Evolutionary conservation across 2,113 vertebrate species (phyloP).

Genomic region (Nycticorax nycticorax): DNA sequence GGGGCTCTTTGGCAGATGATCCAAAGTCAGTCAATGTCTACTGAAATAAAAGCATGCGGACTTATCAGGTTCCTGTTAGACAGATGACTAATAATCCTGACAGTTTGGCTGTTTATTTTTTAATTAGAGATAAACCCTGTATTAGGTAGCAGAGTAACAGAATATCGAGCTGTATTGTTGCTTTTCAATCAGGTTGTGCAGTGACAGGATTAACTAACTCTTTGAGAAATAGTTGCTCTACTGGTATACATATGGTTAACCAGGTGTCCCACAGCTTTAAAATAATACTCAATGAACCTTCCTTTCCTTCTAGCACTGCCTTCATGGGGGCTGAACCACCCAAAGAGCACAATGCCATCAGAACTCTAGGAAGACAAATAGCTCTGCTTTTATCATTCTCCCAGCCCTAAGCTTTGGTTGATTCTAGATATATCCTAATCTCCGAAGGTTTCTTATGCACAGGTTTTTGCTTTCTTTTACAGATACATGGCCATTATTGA

Average conservation of each 20-base stretch:
- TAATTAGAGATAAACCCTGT: not conserved
- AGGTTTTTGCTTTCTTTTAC: slow-evolving; percentile 7
- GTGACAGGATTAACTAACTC: not conserved
- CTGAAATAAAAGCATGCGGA: not conserved
- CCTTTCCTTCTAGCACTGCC: not conserved
- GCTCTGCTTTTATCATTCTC: not conserved
- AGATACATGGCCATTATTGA: slow-evolving; percentile 99
- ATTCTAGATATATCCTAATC: not conserved
- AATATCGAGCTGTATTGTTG: not conserved
- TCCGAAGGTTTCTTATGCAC: not conserved
- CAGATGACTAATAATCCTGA: not conserved
- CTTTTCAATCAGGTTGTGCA: not conserved
- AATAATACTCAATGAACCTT: not conserved
- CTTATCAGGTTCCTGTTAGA: not conserved
- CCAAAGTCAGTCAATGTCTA: not conserved
- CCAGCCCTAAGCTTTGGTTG: not conserved
- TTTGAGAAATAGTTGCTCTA: not conserved
- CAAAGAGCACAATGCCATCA: not conserved
- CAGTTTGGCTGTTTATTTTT: not conserved
- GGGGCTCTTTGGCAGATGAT: not conserved
- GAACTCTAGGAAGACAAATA: not conserved
- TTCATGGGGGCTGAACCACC: not conserved
- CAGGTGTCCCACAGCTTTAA: not conserved
- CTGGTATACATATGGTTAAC: not conserved
- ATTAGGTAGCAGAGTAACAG: not conserved